These are phyloP conservation scores for Lamellibrachia satsuma DNA, from an alignment of 2,888 invertebrate species.

Conservation along the genomic window DNA sequence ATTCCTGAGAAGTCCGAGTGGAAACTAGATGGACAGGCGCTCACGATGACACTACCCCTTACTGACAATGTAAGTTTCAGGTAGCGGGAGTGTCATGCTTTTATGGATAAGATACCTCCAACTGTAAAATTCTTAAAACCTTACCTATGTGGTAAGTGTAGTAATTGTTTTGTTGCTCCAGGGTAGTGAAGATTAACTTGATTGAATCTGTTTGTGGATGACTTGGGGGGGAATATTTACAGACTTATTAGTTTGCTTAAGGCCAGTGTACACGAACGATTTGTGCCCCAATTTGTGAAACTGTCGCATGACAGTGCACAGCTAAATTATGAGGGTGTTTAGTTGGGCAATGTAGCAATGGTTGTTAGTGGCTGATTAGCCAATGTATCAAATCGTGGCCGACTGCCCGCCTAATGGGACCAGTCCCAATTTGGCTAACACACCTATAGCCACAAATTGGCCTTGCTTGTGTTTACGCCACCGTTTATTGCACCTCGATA, in stretches of 20 bases:
- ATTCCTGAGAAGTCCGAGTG: conserved; percentile 91
- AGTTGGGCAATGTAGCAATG: too few relatives aligned
- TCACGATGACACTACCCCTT: conserved; percentile 81
- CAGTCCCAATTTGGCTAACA: too few relatives aligned
- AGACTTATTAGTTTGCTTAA: neutral
- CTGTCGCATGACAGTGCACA: too few relatives aligned
- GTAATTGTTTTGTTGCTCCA: neutral
- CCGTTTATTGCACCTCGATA: too few relatives aligned
- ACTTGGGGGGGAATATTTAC: neutral
- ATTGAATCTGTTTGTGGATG: neutral
- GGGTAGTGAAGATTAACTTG: neutral
- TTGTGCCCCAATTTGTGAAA: too few relatives aligned
- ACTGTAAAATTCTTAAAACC: neutral
- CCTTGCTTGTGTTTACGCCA: too few relatives aligned
- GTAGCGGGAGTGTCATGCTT: neutral
- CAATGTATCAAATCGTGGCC: too few relatives aligned
- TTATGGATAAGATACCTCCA: neutral
- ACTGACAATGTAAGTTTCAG: conserved; percentile 72
- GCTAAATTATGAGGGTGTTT: too few relatives aligned
- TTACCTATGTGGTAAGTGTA: neutral
- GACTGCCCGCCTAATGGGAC: too few relatives aligned
- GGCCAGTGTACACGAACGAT: neutral
- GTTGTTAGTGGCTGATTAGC: too few relatives aligned
- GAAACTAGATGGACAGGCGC: conserved; percentile 89
- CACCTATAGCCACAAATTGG: too few relatives aligned